These are phyloP conservation scores for Esox masquinongy DNA, from an alignment of 2,797 vertebrate species.

Conservation along the genomic window DNA sequence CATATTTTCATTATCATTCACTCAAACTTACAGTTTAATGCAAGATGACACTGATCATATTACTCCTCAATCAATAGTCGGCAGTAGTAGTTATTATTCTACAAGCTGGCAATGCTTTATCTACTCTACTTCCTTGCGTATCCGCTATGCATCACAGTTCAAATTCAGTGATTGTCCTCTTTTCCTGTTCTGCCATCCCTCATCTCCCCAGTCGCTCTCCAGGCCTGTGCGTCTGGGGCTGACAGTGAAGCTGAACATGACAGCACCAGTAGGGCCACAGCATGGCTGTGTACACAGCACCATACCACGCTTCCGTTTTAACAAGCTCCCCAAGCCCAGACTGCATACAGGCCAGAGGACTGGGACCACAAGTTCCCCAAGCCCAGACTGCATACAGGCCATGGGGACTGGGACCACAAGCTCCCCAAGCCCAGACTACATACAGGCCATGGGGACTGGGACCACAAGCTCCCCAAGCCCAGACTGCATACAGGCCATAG, in stretches of 20 bases:
- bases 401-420: constrained; percentile 57
- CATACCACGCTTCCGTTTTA: constrained; percentile 51
- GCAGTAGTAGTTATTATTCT: not conserved
- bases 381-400: constrained; percentile 27
- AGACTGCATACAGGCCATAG: constrained; percentile 16
- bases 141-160: constrained; percentile 17
- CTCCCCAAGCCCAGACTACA: constrained; percentile 39
- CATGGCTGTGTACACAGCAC: constrained; percentile 39
- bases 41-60: too few species aligned
- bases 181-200: not conserved
- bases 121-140: not conserved
- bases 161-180: constrained; percentile 34
- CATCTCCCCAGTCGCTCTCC: not conserved
- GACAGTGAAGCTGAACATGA: constrained; percentile 33
- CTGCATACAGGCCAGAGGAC: constrained; percentile 36
- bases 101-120: not conserved
- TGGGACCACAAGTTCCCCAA: constrained; percentile 57
- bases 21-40: too few species aligned
- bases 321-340: constrained; percentile 58
- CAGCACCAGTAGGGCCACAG: constrained; percentile 30
- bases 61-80: not conserved
- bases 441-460: constrained; percentile 44
- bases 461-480: constrained; percentile 59
- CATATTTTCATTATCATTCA: too few species aligned
- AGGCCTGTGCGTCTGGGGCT: constrained; percentile 6